Conservation (phyloP, 2,888 invertebrate species). For the Torymus texanus region DNA sequence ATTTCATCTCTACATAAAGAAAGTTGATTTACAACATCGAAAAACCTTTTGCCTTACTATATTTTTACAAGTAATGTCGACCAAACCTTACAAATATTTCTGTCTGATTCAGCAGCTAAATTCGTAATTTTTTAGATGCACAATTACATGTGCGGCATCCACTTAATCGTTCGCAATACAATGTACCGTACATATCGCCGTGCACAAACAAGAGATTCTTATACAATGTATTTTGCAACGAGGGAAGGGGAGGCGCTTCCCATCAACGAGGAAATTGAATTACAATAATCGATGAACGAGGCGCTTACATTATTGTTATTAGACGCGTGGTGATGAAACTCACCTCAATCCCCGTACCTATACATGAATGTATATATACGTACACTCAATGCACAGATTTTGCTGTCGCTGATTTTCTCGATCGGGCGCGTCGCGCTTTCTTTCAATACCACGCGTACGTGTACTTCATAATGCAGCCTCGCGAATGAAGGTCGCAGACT, state of each 20-base stretch:
- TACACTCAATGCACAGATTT: no score
- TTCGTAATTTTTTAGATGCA: no score
- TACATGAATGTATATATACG: not conserved
- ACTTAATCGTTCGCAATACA: no score
- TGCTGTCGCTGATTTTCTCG: no score
- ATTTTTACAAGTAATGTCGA: no score
- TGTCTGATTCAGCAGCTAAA: no score
- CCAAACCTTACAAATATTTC: no score
- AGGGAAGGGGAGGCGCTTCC: conserved; percentile 10
- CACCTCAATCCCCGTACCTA: not conserved
- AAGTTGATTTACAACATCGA: no score
- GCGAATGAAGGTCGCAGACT: conserved; percentile 47
- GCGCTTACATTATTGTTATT: conserved; percentile 2
- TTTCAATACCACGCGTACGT: not conserved
- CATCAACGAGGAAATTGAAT: conserved; percentile 10
- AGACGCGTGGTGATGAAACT: not conserved
- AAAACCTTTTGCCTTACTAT: no score
- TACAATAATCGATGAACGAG: conserved; percentile 14
- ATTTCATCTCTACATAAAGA: no score
- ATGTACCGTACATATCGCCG: not conserved
- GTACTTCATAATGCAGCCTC: not conserved
- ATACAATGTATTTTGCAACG: conserved; percentile 5
- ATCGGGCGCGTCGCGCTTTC: no score
- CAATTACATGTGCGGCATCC: no score
- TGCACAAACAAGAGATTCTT: not conserved